Percentiles rank a stretch among this genome's conserved stretches.
Conservation (phyloP, 1,140 invertebrate genomes). For the Hylyphantes graminicola region DNA sequence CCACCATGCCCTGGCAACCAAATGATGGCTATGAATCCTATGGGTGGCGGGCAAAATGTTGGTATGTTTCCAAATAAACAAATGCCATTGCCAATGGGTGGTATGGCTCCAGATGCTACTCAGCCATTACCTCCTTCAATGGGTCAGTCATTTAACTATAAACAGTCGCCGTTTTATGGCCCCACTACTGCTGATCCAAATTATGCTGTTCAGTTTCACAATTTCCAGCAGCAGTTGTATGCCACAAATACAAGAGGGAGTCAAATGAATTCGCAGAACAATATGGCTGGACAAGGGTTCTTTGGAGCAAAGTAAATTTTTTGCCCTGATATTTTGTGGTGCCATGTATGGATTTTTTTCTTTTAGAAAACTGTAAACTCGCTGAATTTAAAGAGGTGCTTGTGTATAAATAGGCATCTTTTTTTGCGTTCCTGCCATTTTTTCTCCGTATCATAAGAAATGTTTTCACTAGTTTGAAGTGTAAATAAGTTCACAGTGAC, state of each 20-base stretch:
- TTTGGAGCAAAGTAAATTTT: slow-evolving; percentile 56
- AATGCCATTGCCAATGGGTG: slow-evolving; percentile 58
- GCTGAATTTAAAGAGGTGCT: slow-evolving; percentile 10
- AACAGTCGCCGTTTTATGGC: slow-evolving; percentile 83
- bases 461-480: slow-evolving; percentile 39
- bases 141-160: slow-evolving; percentile 78
- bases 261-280: slow-evolving; percentile 58
- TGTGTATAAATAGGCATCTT: slow-evolving; percentile 18
- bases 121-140: slow-evolving; percentile 83
- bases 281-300: slow-evolving; percentile 53
- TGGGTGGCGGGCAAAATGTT: slow-evolving; percentile 36
- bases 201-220: slow-evolving; percentile 94
- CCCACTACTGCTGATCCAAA: slow-evolving; percentile 88
- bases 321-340: slow-evolving; percentile 25
- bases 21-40: slow-evolving; percentile 54
- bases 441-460: slow-evolving; percentile 28
- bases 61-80: slow-evolving; percentile 60
- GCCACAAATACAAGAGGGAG: slow-evolving; percentile 81
- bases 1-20: slow-evolving; percentile 49
- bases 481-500: slow-evolving; percentile 46
- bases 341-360: slow-evolving; percentile 38
- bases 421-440: slow-evolving; percentile 58
- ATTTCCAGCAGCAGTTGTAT: slow-evolving; percentile 94
- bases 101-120: slow-evolving; percentile 71
- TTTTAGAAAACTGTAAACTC: slow-evolving; percentile 4